These are phyloP conservation scores for Sinella curviseta DNA, from an alignment of 1,140 invertebrate species.

Conservation along the genomic window DNA sequence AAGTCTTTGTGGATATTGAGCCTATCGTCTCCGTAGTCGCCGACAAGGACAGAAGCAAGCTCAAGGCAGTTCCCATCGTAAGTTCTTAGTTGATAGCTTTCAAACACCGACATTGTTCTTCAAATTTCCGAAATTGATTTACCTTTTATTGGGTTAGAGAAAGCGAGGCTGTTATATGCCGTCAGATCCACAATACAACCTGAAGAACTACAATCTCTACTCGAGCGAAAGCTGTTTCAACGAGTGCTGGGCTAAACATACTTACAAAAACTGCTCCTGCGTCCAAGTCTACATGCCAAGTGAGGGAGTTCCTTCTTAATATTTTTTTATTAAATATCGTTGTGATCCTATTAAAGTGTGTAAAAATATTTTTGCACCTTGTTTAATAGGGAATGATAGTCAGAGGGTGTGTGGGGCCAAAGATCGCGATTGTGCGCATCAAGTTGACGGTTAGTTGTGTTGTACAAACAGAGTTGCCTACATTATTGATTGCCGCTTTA, in stretches of 20 bases:
- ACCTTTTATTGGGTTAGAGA: conserved; percentile 50
- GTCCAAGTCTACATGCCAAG: conserved; percentile 46
- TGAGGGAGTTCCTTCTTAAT: neutral
- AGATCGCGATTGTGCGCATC: neutral
- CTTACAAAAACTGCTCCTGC: conserved; percentile 13
- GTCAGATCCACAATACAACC: conserved; percentile 19
- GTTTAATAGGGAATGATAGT: neutral
- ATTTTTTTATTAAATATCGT: neutral
- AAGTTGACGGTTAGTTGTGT: no score
- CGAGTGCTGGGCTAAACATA: conserved; percentile 40
- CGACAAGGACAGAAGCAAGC: no score
- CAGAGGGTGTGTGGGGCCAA: neutral
- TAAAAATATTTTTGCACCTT: neutral
- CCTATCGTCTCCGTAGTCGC: conserved; percentile 41
- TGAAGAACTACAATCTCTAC: conserved; percentile 45
- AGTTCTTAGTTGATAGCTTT: neutral
- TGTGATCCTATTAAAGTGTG: neutral
- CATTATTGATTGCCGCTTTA: no score
- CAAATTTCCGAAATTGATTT: neutral
- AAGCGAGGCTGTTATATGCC: conserved; percentile 58
- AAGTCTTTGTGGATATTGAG: conserved; percentile 38
- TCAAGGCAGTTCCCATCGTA: neutral
- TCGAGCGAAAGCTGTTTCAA: conserved; percentile 42
- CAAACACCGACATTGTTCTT: no score
- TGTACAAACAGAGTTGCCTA: no score